A percentile compares a stretch with the other conserved stretches of the same genome.
Conservation (phyloP, 2,113 vertebrate genomes). For the Potamarius usumacintae region DNA sequence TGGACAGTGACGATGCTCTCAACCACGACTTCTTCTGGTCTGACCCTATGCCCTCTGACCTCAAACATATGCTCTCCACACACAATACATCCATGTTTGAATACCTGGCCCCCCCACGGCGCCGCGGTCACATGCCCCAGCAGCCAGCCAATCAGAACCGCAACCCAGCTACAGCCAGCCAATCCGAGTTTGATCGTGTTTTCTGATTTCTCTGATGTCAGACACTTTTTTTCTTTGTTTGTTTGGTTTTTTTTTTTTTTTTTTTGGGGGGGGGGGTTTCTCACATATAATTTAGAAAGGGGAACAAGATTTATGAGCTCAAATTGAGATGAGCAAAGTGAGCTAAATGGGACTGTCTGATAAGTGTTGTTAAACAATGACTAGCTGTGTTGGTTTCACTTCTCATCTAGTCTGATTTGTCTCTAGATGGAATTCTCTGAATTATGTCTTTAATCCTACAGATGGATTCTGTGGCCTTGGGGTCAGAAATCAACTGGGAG, state of each 20-base stretch:
- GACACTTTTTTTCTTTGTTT: neutral
- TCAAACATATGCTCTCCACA: conserved; percentile 98
- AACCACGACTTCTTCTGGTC: conserved; percentile 99
- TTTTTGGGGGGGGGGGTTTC: too few relatives aligned
- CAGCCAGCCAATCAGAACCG: conserved; percentile 91
- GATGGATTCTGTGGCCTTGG: neutral
- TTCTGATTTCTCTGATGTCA: conserved; percentile 72
- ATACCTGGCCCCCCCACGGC: conserved; percentile 89
- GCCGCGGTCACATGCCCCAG: conserved; percentile 93
- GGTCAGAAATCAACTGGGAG: neutral
- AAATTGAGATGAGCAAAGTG: neutral
- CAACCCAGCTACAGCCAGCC: conserved; percentile 89
- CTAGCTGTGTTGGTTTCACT: neutral
- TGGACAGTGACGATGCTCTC: conserved; percentile 90
- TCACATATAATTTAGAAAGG: neutral
- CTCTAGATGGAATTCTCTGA: neutral
- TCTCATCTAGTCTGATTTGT: neutral
- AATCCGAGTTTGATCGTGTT: conserved; percentile 94
- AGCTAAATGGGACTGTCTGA: neutral
- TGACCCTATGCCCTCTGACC: conserved; percentile 97
- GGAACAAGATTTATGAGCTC: neutral
- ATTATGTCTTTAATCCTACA: neutral
- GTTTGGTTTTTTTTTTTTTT: too few relatives aligned
- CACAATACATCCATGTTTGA: conserved; percentile 99
- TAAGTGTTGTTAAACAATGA: neutral